Evolutionary conservation across 2,888 invertebrate species (phyloP).

Genomic region (Lamproptera curius): DNA sequence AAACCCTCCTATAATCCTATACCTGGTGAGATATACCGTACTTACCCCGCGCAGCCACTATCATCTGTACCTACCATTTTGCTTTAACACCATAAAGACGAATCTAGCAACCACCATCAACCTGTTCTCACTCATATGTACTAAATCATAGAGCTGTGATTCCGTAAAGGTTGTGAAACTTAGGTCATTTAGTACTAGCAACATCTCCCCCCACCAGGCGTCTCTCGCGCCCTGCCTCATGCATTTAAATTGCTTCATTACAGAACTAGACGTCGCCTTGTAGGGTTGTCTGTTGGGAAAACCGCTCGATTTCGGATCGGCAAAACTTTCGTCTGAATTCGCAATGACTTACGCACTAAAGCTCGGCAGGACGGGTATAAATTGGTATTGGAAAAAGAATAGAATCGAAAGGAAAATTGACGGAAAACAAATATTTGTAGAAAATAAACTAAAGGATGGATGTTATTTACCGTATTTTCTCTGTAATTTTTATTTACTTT

Average conservation of each 20-base stretch:
- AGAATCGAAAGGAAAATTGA: no score
- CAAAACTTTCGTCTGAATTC: conserved; percentile 34
- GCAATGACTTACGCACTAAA: conserved; percentile 16
- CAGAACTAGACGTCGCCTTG: conserved; percentile 66
- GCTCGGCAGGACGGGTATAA: not conserved
- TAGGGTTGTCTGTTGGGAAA: conserved; percentile 70
- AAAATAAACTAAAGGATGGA: no score
- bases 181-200: conserved; percentile 36
- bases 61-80: conserved; percentile 67
- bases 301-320: conserved; percentile 32
- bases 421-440: no score
- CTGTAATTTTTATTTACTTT: no score
- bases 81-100: conserved; percentile 23
- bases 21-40: conserved; percentile 74
- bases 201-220: conserved; percentile 63
- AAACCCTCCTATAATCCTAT: conserved; percentile 70
- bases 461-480: no score
- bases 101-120: conserved; percentile 22
- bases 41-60: conserved; percentile 72
- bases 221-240: conserved; percentile 77
- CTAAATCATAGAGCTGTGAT: conserved; percentile 23
- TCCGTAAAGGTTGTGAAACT: conserved; percentile 23
- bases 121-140: conserved; percentile 5
- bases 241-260: conserved; percentile 81
- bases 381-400: conserved; percentile 4